These are phyloP conservation scores for Notodromas monacha DNA, from an alignment of 2,888 invertebrate genomes.

Conservation along the genomic window DNA sequence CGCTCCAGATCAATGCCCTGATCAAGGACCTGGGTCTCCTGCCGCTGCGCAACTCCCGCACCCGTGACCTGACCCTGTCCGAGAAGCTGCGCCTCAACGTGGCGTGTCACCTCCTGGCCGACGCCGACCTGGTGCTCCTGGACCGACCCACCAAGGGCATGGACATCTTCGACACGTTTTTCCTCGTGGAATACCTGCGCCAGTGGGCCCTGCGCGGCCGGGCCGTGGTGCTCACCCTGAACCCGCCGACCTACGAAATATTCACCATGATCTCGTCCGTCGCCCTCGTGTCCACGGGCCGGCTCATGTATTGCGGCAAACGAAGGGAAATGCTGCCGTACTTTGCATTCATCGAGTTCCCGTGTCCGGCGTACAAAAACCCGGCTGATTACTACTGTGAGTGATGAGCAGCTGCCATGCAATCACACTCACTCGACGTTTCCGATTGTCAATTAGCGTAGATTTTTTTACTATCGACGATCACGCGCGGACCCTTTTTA, in stretches of 20 bases:
- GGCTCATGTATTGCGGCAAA: constrained; percentile 64
- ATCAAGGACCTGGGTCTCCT: constrained; percentile 68
- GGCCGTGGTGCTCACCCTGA: constrained; percentile 58
- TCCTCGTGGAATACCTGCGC: constrained; percentile 62
- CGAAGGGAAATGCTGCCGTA: constrained; percentile 67
- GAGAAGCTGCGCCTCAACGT: constrained; percentile 56
- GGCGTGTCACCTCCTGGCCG: constrained; percentile 46
- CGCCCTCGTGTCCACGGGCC: constrained; percentile 51
- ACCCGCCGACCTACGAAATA: constrained; percentile 79
- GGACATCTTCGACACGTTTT: constrained; percentile 86
- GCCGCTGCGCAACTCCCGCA: constrained; percentile 54
- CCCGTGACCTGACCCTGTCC: constrained; percentile 49
- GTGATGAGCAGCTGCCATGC: too few species aligned
- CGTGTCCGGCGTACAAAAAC: constrained; percentile 81
- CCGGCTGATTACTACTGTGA: constrained; percentile 64
- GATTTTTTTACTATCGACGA: too few species aligned
- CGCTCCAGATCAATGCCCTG: constrained; percentile 48
- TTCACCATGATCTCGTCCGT: constrained; percentile 68
- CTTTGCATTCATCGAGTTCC: constrained; percentile 62
- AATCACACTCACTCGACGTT: too few species aligned
- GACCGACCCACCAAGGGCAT: constrained; percentile 61
- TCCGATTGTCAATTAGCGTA: too few species aligned
- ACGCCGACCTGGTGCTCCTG: constrained; percentile 49
- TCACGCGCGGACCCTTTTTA: too few species aligned
- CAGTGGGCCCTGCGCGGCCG: constrained; percentile 43